Percentiles rank a stretch among this genome's conserved stretches.
Conservation (phyloP, 2,888 invertebrate species). For the Exephanes ischioxanthus region DNA sequence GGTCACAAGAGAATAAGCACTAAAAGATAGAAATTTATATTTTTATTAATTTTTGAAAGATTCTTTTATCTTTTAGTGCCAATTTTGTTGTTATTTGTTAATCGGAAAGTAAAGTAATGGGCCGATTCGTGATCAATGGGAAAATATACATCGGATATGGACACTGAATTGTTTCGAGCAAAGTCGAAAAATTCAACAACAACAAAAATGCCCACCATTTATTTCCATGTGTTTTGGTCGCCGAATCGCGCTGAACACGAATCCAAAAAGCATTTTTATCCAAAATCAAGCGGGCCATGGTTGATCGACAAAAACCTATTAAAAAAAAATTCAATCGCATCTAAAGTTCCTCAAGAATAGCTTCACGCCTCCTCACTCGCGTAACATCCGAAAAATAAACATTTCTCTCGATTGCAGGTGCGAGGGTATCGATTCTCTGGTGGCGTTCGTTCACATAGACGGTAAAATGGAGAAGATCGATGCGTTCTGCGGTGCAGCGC, state of each 20-base stretch:
- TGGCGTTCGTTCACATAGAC: slow-evolving; percentile 93
- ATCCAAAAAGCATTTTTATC: background rate
- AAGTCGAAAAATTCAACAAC: background rate
- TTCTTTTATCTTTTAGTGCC: too few relatives aligned
- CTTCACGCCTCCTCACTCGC: background rate
- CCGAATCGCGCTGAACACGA: background rate
- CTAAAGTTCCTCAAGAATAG: background rate
- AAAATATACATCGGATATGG: background rate
- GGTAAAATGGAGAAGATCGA: slow-evolving; percentile 95
- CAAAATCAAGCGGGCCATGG: background rate
- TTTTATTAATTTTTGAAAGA: too few relatives aligned
- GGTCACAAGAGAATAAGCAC: background rate
- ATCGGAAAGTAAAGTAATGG: too few relatives aligned
- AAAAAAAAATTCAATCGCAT: background rate
- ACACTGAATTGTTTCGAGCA: too few relatives aligned
- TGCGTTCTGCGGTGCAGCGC: slow-evolving; percentile 93
- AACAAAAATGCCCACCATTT: background rate
- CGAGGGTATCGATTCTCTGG: slow-evolving; percentile 91
- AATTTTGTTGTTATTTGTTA: too few relatives aligned
- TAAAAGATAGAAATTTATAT: background rate
- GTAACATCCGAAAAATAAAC: background rate
- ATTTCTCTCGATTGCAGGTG: slow-evolving; percentile 87
- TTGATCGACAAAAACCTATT: background rate
- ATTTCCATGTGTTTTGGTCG: background rate
- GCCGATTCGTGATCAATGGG: too few relatives aligned